These are phyloP conservation scores for Hirtodrosophila duncani DNA, from an alignment of 2,888 invertebrate species.

Conservation along the genomic window DNA sequence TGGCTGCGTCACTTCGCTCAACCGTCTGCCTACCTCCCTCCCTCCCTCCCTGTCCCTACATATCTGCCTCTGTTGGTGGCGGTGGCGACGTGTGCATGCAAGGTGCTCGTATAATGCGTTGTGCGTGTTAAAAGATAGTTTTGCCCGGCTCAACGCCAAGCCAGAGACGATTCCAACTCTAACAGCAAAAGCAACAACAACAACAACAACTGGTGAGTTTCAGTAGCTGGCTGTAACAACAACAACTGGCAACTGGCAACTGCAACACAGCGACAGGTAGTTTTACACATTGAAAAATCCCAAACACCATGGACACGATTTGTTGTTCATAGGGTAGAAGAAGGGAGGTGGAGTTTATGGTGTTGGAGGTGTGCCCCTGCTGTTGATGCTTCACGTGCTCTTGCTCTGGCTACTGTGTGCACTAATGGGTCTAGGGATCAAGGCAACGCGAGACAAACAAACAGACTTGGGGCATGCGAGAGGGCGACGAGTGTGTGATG, in stretches of 20 bases:
- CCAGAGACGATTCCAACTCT: constrained; percentile 28
- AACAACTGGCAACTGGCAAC: constrained; percentile 8
- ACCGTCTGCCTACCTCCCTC: constrained; percentile 2
- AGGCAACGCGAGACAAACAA: constrained; percentile 66
- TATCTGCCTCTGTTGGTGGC: not conserved
- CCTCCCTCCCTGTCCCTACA: constrained; percentile 7
- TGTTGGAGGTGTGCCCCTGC: constrained; percentile 10
- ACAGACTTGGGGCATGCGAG: constrained; percentile 56
- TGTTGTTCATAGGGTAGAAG: constrained; percentile 16
- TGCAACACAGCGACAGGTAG: constrained; percentile 60
- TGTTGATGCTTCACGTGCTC: constrained; percentile 26
- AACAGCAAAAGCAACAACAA: constrained; percentile 21
- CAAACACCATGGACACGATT: constrained; percentile 64
- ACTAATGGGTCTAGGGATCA: constrained; percentile 72
- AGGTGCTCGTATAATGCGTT: constrained; percentile 71
- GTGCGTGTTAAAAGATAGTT: constrained; percentile 74
- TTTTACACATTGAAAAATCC: constrained; percentile 72
- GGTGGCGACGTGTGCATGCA: constrained; percentile 61
- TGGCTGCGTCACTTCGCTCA: not conserved
- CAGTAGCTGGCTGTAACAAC: constrained; percentile 43
- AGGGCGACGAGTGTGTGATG: constrained; percentile 28
- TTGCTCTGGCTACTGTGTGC: constrained; percentile 34
- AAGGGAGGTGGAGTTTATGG: constrained; percentile 34
- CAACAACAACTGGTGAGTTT: constrained; percentile 38
- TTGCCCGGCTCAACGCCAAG: constrained; percentile 60